A percentile compares a stretch with the other conserved stretches of the same genome.
Conservation (phyloP, 2,113 vertebrate species). For the Carassius gibelio region DNA sequence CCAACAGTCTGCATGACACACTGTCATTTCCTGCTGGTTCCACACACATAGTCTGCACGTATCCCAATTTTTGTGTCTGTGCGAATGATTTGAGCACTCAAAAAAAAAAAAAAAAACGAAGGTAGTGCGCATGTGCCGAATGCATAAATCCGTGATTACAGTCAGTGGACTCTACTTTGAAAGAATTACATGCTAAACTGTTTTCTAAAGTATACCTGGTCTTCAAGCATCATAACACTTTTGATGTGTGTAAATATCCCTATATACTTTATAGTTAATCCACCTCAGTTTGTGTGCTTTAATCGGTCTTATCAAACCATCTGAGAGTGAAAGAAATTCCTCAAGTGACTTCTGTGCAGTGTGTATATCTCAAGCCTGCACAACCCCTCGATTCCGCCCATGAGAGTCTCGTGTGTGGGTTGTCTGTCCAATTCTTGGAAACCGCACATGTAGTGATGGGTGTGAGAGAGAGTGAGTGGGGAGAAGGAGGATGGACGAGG, state of each 20-base stretch:
- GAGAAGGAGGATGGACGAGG: constrained; percentile 9
- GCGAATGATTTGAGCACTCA: background rate
- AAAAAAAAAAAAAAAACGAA: background rate
- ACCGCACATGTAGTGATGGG: background rate
- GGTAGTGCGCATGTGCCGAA: background rate
- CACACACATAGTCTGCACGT: too few species aligned
- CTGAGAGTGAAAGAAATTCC: constrained; percentile 5
- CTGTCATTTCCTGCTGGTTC: too few species aligned
- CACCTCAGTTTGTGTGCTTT: background rate
- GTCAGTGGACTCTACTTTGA: background rate
- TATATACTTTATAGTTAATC: background rate
- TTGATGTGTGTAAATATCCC: background rate
- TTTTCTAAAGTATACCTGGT: background rate
- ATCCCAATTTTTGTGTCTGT: too few species aligned
- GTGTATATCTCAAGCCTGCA: background rate
- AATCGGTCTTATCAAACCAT: background rate
- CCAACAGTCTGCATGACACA: too few species aligned
- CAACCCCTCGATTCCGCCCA: background rate
- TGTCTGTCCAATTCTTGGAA: constrained; percentile 33
- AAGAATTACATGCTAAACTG: background rate
- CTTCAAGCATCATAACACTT: background rate
- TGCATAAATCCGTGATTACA: background rate
- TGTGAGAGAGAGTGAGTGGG: constrained; percentile 3
- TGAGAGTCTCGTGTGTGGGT: constrained; percentile 22
- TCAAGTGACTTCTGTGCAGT: constrained; percentile 9